Base-by-base conservation (phyloP, 2,113 vertebrate genomes). In the Cephalopholis sonnerati region DNA sequence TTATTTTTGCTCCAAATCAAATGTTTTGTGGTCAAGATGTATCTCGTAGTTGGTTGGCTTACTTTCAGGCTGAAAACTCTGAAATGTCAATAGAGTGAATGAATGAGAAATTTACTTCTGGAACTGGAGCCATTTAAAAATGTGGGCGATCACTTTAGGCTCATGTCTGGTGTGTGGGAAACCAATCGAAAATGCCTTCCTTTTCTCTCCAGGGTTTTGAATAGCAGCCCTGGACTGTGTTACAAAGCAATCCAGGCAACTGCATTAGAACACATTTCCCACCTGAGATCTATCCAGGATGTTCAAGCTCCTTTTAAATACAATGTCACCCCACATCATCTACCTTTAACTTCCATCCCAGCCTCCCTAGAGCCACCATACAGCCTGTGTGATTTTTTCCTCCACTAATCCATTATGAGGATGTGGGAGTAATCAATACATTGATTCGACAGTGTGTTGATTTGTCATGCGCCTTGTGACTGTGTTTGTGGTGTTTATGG, bases 381-480 rank as follows among this genome's bases (percentile, higher is more conserved):
- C 41, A 20, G 29, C 25, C 78, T 27, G 50, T 66, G 73, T 70
- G 83, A 81, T 77, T 88, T 48, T n/a, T 79, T 75, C 39, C 48
- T 61, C 15, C 18, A 29, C 46, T 80, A 53, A 87, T 81, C 81
- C 72, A 85, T 83, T 63, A 79, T 36, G 46, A 55, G 22, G 20
- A 70, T 55, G 25, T 86, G 70, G 76, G 57, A 85, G 70, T 15
- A 15, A 72, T 85, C 66, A 0, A 74, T 91, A 51, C 9, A 81
- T 67, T n/a, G 51, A 78, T 25, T 27, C 41, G 78, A 36, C 72
- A n/a, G 18, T 44, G 50, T 58, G 61, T 72, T 12, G n/a, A 57
- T 39, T 55, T 48, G 44, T 5, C 32, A 17, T 20, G 20, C n/a
- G 1, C 9, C 44, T 29, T 12, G 13, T 25, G 41, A 51, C 27